These are phyloP conservation scores for Thyatira batis DNA, from an alignment of 2,888 invertebrate species.

Conservation along the genomic window DNA sequence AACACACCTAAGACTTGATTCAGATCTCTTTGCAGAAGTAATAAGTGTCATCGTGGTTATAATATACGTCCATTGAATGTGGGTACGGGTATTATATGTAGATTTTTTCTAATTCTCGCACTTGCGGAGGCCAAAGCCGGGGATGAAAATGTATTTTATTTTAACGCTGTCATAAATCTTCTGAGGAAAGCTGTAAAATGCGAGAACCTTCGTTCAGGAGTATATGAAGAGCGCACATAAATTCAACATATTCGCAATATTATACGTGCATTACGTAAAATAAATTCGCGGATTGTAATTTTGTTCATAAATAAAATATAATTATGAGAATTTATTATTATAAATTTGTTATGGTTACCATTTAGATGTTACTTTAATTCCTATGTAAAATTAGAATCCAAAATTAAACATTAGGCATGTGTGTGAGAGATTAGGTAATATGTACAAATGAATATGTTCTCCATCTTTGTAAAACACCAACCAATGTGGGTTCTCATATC, in stretches of 20 bases:
- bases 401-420: too few relatives aligned
- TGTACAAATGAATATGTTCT: too few relatives aligned
- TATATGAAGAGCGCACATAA: slow-evolving; percentile 54
- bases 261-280: slow-evolving; percentile 22
- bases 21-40: slow-evolving; percentile 44
- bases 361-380: too few relatives aligned
- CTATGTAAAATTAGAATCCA: too few relatives aligned
- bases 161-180: slow-evolving; percentile 74
- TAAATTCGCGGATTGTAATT: slow-evolving; percentile 2
- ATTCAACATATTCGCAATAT: slow-evolving; percentile 53
- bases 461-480: too few relatives aligned
- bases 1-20: slow-evolving; percentile 18
- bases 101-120: slow-evolving; percentile 69
- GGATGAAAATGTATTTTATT: slow-evolving; percentile 77
- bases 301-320: background rate
- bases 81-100: slow-evolving; percentile 59
- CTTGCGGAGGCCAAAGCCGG: slow-evolving; percentile 46
- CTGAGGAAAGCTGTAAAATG: slow-evolving; percentile 57
- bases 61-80: slow-evolving; percentile 59
- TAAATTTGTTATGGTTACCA: too few relatives aligned
- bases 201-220: slow-evolving; percentile 56
- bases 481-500: too few relatives aligned
- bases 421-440: too few relatives aligned
- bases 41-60: slow-evolving; percentile 55
- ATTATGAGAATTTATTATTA: too few relatives aligned